Conservation (phyloP, 2,113 vertebrate species). For the Morphnarchus princeps region DNA sequence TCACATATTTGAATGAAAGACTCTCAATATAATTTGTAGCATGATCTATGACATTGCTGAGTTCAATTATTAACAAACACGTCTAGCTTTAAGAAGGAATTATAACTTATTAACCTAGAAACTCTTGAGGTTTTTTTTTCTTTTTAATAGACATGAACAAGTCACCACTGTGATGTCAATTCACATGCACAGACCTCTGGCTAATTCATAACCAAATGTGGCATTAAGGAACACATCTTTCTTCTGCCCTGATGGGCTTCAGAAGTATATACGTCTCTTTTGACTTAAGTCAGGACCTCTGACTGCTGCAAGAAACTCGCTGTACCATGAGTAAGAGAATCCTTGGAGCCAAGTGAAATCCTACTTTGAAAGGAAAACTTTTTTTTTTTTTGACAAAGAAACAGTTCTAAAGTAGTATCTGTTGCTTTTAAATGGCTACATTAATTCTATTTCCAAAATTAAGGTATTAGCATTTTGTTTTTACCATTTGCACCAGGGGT, state of each 20-base stretch:
- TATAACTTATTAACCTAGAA: not conserved
- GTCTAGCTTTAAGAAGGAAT: not conserved
- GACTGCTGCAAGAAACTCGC: not conserved
- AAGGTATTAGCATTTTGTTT: not conserved
- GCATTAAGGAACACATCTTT: not conserved
- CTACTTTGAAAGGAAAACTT: not conserved
- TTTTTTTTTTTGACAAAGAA: not conserved
- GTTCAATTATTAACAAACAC: not conserved
- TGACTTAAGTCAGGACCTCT: not conserved
- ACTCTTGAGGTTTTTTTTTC: not conserved
- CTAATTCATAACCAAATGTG: not conserved
- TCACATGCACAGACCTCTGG: not conserved
- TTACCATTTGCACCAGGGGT: not conserved
- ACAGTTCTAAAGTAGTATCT: not conserved
- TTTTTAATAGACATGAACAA: not conserved
- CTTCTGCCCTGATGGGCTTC: not conserved
- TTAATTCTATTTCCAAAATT: not conserved
- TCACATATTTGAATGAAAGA: not conserved
- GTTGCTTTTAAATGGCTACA: not conserved
- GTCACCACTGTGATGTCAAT: not conserved
- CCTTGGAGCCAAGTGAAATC: not conserved
- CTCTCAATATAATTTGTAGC: not conserved
- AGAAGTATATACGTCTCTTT: not conserved
- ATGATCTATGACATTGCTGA: not conserved
- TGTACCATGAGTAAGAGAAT: not conserved